Evolutionary conservation across 2,888 invertebrate species (phyloP), one percentile per base, ranked within the genome.

Genomic region (Piscicola geometra): DNA sequence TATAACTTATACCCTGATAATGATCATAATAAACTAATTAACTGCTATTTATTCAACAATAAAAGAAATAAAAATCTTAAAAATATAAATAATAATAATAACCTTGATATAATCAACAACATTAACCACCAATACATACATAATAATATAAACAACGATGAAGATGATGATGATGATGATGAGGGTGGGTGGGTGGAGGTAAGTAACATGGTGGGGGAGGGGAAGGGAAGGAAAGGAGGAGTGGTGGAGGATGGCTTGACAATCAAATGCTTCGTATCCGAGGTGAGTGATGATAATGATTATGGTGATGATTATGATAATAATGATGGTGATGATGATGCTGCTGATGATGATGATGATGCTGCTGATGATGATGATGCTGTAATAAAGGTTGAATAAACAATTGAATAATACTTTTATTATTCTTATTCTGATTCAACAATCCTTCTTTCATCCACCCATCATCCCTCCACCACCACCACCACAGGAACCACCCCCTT

Each of bases 121-220:
- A 21, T 28, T 9, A 64, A 64, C 64, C 21, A 64, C 64, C 64
- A 3, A 3, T 30, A 64, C 30, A n/a, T n/a, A 5, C 5, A 64
- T n/a, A 9, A 64, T 64, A n/a, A 30, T 64, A n/a, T 5, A 30
- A 30, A n/a, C 21, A n/a, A 21, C 21, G 64, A 64, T 64, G 5
- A 64, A 5, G n/a, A 64, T 30, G 64, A 64, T 30, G 64, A 25
- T 28, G 71, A 52, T 52, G 71, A 52, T 71, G 70, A 70, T 1
- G 47, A 41, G 5, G 41, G 15, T 41, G 41, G 15, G 15, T 41
- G 41, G 41, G 41, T 41, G 15, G 15, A 41, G 5, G 5, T 41
- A 9, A 15, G 15, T 41, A 41, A 15, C 15, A 41, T 41, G 60
- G 60, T 18, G 60, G n/a, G 3, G 9, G 60, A 25, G 5, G n/a